Evolutionary conservation across 2,888 invertebrate species (phyloP), one percentile per base, ranked within the genome.

Genomic region (Neelides folsomi): DNA sequence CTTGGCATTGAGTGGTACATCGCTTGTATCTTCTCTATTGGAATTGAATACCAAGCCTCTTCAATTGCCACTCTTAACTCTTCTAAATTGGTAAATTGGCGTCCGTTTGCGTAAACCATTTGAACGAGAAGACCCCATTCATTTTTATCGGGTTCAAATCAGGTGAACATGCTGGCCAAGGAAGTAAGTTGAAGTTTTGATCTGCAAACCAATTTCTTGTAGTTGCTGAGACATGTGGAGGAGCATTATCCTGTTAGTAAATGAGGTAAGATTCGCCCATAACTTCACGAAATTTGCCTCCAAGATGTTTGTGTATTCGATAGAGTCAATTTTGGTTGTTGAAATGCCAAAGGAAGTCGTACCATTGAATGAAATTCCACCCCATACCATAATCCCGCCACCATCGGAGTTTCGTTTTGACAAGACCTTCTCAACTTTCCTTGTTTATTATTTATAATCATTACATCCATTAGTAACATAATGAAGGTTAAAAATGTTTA

Each of bases 61-160:
- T n/a, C n/a, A 41, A 41, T 15, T 13, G 41, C 41, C 12, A 41
- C 12, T 15, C 15, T 41, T 9, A 41, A 13, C 8, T 41, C 41
- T 12, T 41, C 13, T 9, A 41, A 9, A 15, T 12, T 13, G 41
- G 9, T 44, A 13, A 44, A 44, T 13, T 44, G 45, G 10, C 45
- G 8, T 9, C 45, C 20, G 10, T 44, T 13, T 10, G 45, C 45
- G 20, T 44, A 44, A 16, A 44, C 45, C 13, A 7, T 7, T 44
- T 20, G 18, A 15, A 20, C 45, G 7, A 44, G 20, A 10, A 9
- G 8, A 7, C 45, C 45, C 45, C 45, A 44, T 15, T 18, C 15
- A 44, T 44, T 44, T 27, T 44, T 20, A 44, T 44, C 20, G 45
- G 45, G 19, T 44, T 44, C 20, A 44, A 20, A 13, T 44, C 45